Conservation (phyloP, 2,888 invertebrate genomes). For the Drymonia ruficornis region DNA sequence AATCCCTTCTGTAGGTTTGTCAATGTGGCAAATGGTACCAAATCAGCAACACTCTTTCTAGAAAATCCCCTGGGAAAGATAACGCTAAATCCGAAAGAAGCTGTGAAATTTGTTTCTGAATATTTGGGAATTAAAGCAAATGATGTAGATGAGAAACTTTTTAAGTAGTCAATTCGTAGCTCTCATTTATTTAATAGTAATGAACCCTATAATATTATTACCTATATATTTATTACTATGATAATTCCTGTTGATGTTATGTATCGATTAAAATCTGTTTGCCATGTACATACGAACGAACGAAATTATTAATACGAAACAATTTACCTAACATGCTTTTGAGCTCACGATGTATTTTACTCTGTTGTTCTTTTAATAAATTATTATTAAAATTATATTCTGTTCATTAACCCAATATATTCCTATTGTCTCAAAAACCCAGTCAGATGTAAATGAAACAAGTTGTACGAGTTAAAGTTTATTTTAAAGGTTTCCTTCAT, state of each 20-base stretch:
- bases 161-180: conserved; percentile 30
- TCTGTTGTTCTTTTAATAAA: no score
- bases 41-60: conserved; percentile 84
- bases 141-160: conserved; percentile 50
- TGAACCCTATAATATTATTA: no score
- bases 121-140: conserved; percentile 55
- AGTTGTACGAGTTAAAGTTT: conserved; percentile 42
- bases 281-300: not conserved
- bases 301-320: not conserved
- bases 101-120: conserved; percentile 57
- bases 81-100: conserved; percentile 57
- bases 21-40: conserved; percentile 84
- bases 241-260: not conserved
- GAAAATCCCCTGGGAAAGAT: conserved; percentile 87
- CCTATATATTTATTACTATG: no score
- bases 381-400: no score
- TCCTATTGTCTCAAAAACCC: not conserved
- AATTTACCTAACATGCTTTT: not conserved
- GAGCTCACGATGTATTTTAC: no score
- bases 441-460: conserved; percentile 33
- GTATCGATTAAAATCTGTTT: not conserved
- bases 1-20: conserved; percentile 86
- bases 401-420: no score
- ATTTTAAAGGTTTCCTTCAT: conserved; percentile 64
- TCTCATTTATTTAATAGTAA: not conserved